Conservation (phyloP, 2,888 invertebrate species). For the Cataglyphis cursor region DNA sequence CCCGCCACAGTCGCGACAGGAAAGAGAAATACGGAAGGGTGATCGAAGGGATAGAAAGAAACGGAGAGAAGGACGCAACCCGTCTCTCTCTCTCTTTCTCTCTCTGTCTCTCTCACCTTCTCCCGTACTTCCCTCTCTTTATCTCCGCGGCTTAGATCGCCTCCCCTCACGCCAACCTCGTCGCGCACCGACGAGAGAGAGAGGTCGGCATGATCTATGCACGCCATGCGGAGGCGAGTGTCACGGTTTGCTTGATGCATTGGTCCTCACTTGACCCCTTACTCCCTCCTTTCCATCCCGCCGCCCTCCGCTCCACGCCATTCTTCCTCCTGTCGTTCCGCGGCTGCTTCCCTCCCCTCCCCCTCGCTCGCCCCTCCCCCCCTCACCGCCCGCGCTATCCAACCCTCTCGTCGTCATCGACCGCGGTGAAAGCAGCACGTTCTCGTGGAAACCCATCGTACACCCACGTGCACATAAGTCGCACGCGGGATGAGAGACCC, state of each 20-base stretch:
- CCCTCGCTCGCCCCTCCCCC: not conserved
- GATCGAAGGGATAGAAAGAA: slow-evolving; percentile 45
- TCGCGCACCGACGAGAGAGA: slow-evolving; percentile 74
- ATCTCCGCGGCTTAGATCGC: slow-evolving; percentile 65
- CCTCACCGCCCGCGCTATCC: slow-evolving; percentile 28
- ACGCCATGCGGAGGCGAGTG: slow-evolving; percentile 77
- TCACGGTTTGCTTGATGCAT: slow-evolving; percentile 83
- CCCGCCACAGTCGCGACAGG: slow-evolving; percentile 61
- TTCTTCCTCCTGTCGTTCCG: slow-evolving; percentile 45
- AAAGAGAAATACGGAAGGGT: slow-evolving; percentile 63
- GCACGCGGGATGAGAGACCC: slow-evolving; percentile 46
- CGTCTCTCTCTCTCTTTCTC: slow-evolving; percentile 31
- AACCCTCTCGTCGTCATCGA: slow-evolving; percentile 56
- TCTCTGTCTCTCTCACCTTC: slow-evolving; percentile 36
- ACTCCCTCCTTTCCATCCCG: slow-evolving; percentile 54
- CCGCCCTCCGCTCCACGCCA: slow-evolving; percentile 36
- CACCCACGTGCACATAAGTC: slow-evolving; percentile 61
- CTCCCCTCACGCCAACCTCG: slow-evolving; percentile 61
- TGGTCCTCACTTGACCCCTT: slow-evolving; percentile 76
- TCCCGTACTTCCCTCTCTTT: slow-evolving; percentile 19
- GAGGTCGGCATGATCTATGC: slow-evolving; percentile 82
- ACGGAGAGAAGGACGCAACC: not conserved
- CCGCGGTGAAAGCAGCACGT: slow-evolving; percentile 63
- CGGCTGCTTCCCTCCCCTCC: slow-evolving; percentile 32
- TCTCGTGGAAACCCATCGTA: slow-evolving; percentile 53